phyloP scores from a whole-genome alignment of 2,113 vertebrate genomes.

The Cynopterus brachyotis region DNA sequence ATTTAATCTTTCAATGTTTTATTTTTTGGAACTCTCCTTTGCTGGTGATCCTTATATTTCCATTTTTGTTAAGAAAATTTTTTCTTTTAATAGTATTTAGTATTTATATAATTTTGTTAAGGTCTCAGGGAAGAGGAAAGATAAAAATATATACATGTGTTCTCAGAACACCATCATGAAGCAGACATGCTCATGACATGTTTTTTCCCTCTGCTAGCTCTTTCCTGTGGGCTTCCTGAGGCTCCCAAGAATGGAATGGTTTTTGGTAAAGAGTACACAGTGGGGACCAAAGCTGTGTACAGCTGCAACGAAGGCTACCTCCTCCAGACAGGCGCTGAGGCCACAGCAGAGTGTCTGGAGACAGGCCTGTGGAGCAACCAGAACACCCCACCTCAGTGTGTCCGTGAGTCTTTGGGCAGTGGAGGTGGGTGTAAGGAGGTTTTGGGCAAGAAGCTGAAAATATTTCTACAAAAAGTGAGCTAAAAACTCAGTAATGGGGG shows the following conservation, averaged over 20 bases:
- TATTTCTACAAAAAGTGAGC: background rate
- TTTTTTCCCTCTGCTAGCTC: constrained; percentile 82
- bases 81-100: background rate
- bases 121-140: background rate
- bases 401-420: constrained; percentile 86
- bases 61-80: background rate
- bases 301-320: constrained; percentile 93
- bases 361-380: constrained; percentile 93
- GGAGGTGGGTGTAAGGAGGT: background rate
- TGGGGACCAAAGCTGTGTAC: constrained; percentile 93
- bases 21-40: background rate
- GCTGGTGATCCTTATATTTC: background rate
- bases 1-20: background rate
- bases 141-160: background rate
- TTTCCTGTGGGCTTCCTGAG: constrained; percentile 94
- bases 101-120: background rate
- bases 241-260: constrained; percentile 93
- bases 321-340: constrained; percentile 83
- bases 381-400: constrained; percentile 90
- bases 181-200: background rate
- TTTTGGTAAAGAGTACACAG: constrained; percentile 94
- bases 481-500: background rate
- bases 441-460: background rate
- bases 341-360: constrained; percentile 89
- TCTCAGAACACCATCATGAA: background rate